Conservation (phyloP, 2,113 vertebrate species). For the Pelodiscus sinensis region DNA sequence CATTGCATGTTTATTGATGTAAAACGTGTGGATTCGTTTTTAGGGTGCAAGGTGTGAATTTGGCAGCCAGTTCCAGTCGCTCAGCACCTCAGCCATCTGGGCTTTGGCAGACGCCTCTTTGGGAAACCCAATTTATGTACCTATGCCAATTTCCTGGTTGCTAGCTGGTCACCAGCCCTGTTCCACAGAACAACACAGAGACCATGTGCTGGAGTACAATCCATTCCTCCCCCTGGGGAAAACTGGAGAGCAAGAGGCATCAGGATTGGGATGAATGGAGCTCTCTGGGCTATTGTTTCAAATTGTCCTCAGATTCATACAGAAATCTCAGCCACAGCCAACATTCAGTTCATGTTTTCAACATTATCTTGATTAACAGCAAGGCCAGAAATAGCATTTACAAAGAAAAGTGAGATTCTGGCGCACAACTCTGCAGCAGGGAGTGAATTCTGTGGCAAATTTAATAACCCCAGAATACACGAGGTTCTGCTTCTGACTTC, state of each 20-base stretch:
- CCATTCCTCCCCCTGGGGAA: not conserved
- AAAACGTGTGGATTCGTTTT: not conserved
- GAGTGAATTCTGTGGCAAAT: not conserved
- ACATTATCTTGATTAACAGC: not conserved
- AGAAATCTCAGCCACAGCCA: accelerated
- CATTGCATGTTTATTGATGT: not conserved
- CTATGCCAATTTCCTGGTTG: not conserved
- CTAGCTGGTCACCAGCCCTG: not conserved
- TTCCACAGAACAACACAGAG: not conserved
- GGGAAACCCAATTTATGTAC: not conserved
- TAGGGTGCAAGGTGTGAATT: not conserved
- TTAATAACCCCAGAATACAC: not conserved
- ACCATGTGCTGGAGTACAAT: not conserved
- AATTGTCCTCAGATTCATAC: not conserved
- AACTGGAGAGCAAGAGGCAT: not conserved
- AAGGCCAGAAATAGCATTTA: not conserved
- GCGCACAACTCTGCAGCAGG: not conserved
- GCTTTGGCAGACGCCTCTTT: not conserved
- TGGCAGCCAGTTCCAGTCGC: not conserved
- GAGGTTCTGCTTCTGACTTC: not conserved
- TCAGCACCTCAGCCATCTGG: not conserved
- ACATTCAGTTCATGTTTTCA: not conserved
- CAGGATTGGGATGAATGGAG: not conserved
- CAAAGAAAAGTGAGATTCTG: not conserved
- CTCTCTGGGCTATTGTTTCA: not conserved